phyloP scores from a whole-genome alignment of 2,797 vertebrate species.

The Scolopax bukidnonensis region DNA sequence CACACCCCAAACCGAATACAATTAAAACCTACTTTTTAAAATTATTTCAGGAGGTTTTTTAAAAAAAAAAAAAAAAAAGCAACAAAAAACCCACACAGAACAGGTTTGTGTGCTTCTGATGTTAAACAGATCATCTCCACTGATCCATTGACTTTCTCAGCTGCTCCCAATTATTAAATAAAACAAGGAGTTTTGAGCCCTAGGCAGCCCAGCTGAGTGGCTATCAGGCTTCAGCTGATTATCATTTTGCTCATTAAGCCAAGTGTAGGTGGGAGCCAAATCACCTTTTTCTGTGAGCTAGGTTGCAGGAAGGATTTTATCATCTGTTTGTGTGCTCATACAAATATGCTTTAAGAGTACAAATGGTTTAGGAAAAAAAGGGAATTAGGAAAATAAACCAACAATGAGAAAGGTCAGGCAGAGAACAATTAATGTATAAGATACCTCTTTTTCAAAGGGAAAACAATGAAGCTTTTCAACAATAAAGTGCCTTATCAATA shows the following conservation, averaged over 20 bases:
- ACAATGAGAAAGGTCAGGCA: neutral
- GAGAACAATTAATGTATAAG: neutral
- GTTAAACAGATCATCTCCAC: neutral
- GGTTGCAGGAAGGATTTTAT: neutral
- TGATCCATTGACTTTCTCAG: neutral
- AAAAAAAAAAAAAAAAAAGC: no score
- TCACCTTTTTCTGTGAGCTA: neutral
- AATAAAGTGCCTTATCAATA: neutral
- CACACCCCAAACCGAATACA: no score
- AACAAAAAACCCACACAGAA: neutral
- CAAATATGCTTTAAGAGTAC: neutral
- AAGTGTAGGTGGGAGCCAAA: neutral
- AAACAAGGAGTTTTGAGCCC: neutral
- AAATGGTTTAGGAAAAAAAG: neutral
- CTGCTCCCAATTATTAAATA: neutral
- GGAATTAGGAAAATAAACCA: neutral
- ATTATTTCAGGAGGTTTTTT: no score
- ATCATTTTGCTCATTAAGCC: neutral
- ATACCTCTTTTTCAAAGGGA: neutral
- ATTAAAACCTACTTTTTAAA: no score
- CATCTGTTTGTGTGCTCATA: accelerated
- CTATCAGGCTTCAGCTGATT: constrained; percentile 5
- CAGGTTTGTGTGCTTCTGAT: neutral
- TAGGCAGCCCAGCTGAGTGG: neutral
- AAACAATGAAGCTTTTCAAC: neutral